Conservation (phyloP, 2,888 invertebrate genomes). For the Zaprionus lineosus region DNA sequence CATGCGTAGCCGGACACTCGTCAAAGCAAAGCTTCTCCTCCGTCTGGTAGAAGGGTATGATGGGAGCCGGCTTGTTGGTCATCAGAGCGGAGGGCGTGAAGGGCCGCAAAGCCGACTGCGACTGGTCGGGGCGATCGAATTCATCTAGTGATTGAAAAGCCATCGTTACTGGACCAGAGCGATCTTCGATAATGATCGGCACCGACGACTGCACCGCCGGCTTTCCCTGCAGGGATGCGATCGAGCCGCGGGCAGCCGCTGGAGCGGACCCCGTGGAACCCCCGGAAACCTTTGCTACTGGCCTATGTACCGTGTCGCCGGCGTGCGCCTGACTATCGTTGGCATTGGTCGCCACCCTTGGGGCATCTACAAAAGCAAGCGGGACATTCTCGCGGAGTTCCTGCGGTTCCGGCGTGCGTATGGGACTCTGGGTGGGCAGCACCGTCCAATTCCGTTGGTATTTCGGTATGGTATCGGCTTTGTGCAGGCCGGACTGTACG, state of each 20-base stretch:
- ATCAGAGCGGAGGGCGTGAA: slow-evolving; percentile 85
- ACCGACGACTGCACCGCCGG: slow-evolving; percentile 61
- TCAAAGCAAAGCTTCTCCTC: slow-evolving; percentile 88
- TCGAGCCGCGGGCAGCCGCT: slow-evolving; percentile 56
- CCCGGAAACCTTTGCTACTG: slow-evolving; percentile 59
- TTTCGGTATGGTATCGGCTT: slow-evolving; percentile 86
- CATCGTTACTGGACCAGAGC: slow-evolving; percentile 85
- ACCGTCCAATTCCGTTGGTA: slow-evolving; percentile 87
- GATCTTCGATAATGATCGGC: slow-evolving; percentile 83
- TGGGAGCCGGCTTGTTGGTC: slow-evolving; percentile 88
- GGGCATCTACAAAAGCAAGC: slow-evolving; percentile 82
- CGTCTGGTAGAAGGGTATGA: slow-evolving; percentile 90
- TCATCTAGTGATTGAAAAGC: slow-evolving; percentile 87
- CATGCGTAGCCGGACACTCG: slow-evolving; percentile 85
- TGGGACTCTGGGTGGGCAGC: slow-evolving; percentile 85
- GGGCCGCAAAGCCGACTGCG: slow-evolving; percentile 83
- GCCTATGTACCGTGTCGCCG: slow-evolving; percentile 65
- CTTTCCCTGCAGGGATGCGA: slow-evolving; percentile 10
- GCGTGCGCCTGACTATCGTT: slow-evolving; percentile 7
- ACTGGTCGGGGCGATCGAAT: slow-evolving; percentile 82
- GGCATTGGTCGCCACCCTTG: slow-evolving; percentile 56
- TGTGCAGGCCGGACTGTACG: slow-evolving; percentile 85
- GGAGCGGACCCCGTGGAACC: slow-evolving; percentile 14
- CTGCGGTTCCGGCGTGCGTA: slow-evolving; percentile 85
- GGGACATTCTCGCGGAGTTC: slow-evolving; percentile 83